phyloP scores from a whole-genome alignment of 2,797 vertebrate species.

The Melanitta fusca region DNA sequence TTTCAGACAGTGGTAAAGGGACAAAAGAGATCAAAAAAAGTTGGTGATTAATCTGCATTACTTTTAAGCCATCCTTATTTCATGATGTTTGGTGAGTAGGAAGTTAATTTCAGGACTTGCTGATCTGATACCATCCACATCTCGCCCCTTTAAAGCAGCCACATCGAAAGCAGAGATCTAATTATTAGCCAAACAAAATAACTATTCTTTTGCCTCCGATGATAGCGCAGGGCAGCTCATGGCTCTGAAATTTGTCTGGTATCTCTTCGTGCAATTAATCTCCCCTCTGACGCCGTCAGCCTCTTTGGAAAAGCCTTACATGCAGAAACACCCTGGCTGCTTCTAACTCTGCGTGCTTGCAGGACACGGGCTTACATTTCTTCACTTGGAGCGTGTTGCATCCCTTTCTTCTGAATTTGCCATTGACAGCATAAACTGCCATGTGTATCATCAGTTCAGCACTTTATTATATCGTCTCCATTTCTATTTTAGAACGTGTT shows the following conservation, averaged over 20 bases:
- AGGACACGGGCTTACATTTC: slow-evolving; percentile 39
- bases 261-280: slow-evolving; percentile 55
- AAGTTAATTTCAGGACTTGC: slow-evolving; percentile 64
- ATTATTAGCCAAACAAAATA: slow-evolving; percentile 73
- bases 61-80: slow-evolving; percentile 73
- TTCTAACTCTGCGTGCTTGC: not conserved
- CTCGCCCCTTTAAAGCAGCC: slow-evolving; percentile 59
- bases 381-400: slow-evolving; percentile 30
- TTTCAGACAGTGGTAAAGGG: slow-evolving; percentile 90
- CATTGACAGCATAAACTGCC: slow-evolving; percentile 59
- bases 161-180: slow-evolving; percentile 14
- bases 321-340: slow-evolving; percentile 46
- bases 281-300: not conserved
- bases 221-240: not conserved
- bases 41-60: slow-evolving; percentile 78
- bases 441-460: slow-evolving; percentile 51
- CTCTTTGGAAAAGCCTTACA: slow-evolving; percentile 31
- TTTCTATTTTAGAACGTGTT: slow-evolving; percentile 65
- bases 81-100: slow-evolving; percentile 46
- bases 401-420: slow-evolving; percentile 44
- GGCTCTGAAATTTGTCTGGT: slow-evolving; percentile 48
- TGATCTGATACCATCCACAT: slow-evolving; percentile 38
- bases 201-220: slow-evolving; percentile 43
- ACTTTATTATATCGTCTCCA: slow-evolving; percentile 59
- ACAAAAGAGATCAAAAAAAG: slow-evolving; percentile 79